phyloP scores from a whole-genome alignment of 2,797 vertebrate species.

The Graptemys geographica region DNA sequence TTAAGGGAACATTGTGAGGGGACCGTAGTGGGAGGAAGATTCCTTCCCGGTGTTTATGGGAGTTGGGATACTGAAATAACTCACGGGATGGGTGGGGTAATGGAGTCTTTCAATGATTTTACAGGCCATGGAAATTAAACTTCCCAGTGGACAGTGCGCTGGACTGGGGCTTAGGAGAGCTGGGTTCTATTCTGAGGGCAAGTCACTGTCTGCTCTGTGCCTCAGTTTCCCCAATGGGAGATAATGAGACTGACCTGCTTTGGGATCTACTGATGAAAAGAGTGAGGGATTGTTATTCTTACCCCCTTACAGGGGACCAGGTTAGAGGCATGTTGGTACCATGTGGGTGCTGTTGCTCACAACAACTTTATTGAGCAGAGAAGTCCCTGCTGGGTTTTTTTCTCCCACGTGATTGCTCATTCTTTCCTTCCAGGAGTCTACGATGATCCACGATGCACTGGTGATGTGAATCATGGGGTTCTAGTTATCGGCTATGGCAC shows the following conservation, averaged over 20 bases:
- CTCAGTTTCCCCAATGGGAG: background rate
- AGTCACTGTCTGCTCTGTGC: background rate
- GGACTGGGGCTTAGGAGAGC: background rate
- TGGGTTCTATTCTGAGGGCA: background rate
- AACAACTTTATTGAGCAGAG: background rate
- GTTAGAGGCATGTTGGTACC: background rate
- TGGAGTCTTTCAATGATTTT: fast-evolving
- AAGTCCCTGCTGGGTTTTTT: background rate
- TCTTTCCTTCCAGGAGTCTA: constrained; percentile 86
- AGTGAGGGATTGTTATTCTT: background rate
- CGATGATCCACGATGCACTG: constrained; percentile 83
- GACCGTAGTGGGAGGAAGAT: background rate
- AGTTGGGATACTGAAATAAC: background rate
- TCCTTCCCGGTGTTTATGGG: background rate
- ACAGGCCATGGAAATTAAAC: background rate
- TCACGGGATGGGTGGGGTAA: background rate
- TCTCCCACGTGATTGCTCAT: background rate
- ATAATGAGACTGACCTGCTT: background rate
- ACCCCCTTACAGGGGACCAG: background rate
- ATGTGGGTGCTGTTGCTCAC: background rate
- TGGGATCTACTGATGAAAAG: background rate
- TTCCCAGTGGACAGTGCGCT: fast-evolving
- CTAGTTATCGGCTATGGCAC: constrained; percentile 90
- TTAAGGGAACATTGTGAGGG: no score
- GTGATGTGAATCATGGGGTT: constrained; percentile 87